These are phyloP conservation scores for Capromys pilorides DNA, from an alignment of 2,797 vertebrate genomes.

Conservation along the genomic window DNA sequence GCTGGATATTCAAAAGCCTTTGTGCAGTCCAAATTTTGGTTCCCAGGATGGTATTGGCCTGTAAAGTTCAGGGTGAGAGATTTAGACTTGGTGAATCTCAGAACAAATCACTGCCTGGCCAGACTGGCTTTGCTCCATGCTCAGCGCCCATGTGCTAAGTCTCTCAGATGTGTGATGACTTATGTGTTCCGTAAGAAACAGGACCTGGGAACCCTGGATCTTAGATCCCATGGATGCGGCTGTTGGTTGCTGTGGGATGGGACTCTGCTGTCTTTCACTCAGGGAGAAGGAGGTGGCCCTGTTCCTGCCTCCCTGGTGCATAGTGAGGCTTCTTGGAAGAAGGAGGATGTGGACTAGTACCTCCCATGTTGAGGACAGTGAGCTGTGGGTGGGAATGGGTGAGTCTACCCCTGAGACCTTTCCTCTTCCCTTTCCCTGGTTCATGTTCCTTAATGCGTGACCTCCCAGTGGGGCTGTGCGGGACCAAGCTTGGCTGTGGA, in stretches of 20 bases:
- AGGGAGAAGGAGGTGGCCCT: no score
- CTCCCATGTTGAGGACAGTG: neutral
- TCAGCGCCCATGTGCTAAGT: neutral
- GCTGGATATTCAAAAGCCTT: neutral
- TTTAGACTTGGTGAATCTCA: neutral
- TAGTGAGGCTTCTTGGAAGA: neutral
- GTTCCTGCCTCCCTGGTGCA: rapidly evolving
- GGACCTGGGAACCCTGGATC: neutral
- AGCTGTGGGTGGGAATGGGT: neutral
- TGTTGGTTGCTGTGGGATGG: neutral
- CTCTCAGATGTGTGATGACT: neutral
- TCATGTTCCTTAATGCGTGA: conserved; percentile 85
- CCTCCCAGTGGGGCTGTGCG: conserved; percentile 92
- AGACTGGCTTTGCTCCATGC: rapidly evolving
- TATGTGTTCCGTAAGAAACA: neutral
- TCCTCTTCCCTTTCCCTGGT: conserved; percentile 8
- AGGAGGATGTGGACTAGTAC: neutral
- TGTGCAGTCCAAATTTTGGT: neutral
- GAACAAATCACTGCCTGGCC: neutral
- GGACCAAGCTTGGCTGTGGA: conserved; percentile 96
- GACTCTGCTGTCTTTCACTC: neutral
- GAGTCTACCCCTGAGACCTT: rapidly evolving
- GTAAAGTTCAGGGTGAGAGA: neutral
- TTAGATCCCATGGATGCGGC: neutral
- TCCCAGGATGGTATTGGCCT: neutral